A percentile compares a stretch with the other conserved stretches of the same genome.
These are phyloP conservation scores for Drosophila kikkawai DNA, from an alignment of 1,140 invertebrate genomes.

Conservation along the genomic window DNA sequence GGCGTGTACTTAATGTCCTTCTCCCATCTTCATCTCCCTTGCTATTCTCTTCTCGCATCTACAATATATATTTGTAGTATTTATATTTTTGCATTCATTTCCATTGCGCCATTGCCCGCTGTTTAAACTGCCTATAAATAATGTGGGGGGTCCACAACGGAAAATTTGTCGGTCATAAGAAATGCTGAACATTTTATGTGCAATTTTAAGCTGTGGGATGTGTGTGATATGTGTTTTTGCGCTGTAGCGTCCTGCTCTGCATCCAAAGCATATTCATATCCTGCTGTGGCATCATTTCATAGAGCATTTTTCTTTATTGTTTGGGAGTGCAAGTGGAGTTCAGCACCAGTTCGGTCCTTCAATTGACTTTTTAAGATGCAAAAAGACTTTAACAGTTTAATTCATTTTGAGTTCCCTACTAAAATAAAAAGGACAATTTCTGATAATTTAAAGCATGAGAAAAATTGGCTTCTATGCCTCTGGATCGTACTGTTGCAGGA, in stretches of 20 bases:
- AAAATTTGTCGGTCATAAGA: slow-evolving; percentile 63
- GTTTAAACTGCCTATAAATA: slow-evolving; percentile 80
- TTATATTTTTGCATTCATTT: slow-evolving; percentile 65
- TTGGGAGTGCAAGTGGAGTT: slow-evolving; percentile 25
- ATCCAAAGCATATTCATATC: slow-evolving; percentile 29
- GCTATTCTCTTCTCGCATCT: slow-evolving; percentile 22
- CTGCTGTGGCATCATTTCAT: slow-evolving; percentile 47
- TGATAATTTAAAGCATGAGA: not conserved
- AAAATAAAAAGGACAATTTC: not conserved
- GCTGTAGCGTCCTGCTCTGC: slow-evolving; percentile 18
- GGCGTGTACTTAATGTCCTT: slow-evolving; percentile 67
- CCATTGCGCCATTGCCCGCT: slow-evolving; percentile 67
- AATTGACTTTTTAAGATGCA: not conserved
- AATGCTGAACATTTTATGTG: slow-evolving; percentile 63
- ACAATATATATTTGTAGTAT: slow-evolving; percentile 39
- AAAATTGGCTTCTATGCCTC: not conserved
- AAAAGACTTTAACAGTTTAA: not conserved
- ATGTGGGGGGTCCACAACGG: slow-evolving; percentile 31
- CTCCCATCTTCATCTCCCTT: not conserved
- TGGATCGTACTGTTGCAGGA: not conserved
- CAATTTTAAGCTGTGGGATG: slow-evolving; percentile 47
- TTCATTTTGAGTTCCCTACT: not conserved
- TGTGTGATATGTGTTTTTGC: slow-evolving; percentile 3
- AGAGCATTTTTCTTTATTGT: slow-evolving; percentile 22
- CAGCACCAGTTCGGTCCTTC: not conserved